Evolutionary conservation across 2,888 invertebrate genomes (phyloP).

Genomic region (Torymus tubicola): DNA sequence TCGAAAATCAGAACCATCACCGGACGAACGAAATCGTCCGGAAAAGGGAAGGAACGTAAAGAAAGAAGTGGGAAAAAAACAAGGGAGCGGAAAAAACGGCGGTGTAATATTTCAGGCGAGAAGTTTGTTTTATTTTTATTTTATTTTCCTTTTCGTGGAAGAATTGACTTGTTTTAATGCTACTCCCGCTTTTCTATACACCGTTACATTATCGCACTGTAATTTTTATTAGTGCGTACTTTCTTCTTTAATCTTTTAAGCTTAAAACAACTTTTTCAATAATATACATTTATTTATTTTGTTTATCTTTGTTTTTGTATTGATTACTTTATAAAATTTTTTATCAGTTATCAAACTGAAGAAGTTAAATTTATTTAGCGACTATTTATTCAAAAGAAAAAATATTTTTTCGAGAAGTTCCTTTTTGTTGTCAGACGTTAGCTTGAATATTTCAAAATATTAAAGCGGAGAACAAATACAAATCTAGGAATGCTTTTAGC

Average conservation of each 20-base stretch:
- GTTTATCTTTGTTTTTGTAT: no score
- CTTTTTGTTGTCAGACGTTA: no score
- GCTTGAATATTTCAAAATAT: no score
- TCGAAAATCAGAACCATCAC: constrained; percentile 40
- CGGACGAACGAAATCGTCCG: constrained; percentile 41
- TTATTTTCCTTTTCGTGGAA: constrained; percentile 16
- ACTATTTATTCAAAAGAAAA: no score
- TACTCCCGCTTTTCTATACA: background rate
- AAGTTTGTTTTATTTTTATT: constrained; percentile 40
- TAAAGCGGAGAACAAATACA: no score
- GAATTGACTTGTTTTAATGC: constrained; percentile 34
- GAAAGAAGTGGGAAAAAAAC: background rate
- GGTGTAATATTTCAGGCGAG: constrained; percentile 33
- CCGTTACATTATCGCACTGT: background rate
- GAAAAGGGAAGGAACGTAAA: constrained; percentile 25
- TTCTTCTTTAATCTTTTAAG: background rate
- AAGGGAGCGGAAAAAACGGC: background rate
- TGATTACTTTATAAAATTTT: no score
- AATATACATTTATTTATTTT: no score
- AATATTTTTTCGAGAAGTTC: no score
- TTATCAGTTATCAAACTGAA: no score
- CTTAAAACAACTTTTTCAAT: no score
- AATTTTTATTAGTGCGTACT: background rate
- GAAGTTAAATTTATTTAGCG: no score
- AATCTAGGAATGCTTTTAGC: no score